These are phyloP conservation scores for Bos indicus DNA, from an alignment of 2,113 vertebrate species.

Conservation along the genomic window DNA sequence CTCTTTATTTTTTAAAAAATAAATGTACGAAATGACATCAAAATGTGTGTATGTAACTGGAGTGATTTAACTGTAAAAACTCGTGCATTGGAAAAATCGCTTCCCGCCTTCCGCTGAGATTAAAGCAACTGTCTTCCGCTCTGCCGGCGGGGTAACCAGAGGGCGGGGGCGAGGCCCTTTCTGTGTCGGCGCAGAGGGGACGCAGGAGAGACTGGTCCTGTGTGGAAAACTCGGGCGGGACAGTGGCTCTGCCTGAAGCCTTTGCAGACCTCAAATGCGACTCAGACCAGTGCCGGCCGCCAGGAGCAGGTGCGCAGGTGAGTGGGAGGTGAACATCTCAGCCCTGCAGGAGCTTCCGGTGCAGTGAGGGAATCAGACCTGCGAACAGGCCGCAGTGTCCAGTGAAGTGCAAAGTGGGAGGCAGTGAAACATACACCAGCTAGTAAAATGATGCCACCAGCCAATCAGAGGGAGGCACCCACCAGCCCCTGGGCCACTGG, in stretches of 20 bases:
- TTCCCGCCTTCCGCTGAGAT: background rate
- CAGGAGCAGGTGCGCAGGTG: background rate
- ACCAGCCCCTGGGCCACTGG: background rate
- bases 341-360: background rate
- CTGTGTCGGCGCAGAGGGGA: background rate
- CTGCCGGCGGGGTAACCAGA: fast-evolving
- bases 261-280: fast-evolving
- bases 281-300: background rate
- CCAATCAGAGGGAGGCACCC: background rate
- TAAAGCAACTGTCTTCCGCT: background rate
- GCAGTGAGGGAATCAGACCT: background rate
- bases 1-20: too few relatives aligned
- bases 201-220: background rate
- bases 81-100: too few relatives aligned
- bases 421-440: background rate
- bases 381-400: too few relatives aligned
- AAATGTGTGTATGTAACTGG: fast-evolving
- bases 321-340: fast-evolving
- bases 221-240: background rate
- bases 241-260: fast-evolving
- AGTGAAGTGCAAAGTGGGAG: background rate
- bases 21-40: background rate
- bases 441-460: background rate
- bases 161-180: background rate
- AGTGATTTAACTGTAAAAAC: background rate